Conservation (phyloP, 2,797 vertebrate genomes). For the Coregonus sp. region DNA sequence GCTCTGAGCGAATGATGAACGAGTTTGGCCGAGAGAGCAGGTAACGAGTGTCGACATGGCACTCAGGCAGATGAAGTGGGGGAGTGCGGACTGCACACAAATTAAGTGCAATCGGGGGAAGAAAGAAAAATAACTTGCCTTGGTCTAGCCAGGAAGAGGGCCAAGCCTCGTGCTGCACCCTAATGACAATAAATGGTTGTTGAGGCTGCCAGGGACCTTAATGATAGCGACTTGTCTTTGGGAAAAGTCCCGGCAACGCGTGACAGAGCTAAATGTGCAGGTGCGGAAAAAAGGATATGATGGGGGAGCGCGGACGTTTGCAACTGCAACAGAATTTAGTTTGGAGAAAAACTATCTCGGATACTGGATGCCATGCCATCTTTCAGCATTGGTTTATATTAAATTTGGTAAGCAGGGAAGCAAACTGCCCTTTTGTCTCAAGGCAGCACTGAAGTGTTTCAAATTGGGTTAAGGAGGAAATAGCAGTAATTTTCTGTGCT, state of each 20-base stretch:
- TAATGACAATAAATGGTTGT: slow-evolving; percentile 36
- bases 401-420: slow-evolving; percentile 70
- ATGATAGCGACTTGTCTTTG: slow-evolving; percentile 42
- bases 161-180: not conserved
- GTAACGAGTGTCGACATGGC: slow-evolving; percentile 46
- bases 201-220: slow-evolving; percentile 31
- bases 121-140: slow-evolving; percentile 8
- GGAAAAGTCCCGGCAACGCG: slow-evolving; percentile 33
- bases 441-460: slow-evolving; percentile 74
- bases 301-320: slow-evolving; percentile 39
- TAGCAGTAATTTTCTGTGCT: slow-evolving; percentile 70
- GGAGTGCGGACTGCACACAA: slow-evolving; percentile 36
- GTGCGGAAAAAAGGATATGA: slow-evolving; percentile 49
- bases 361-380: slow-evolving; percentile 57
- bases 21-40: slow-evolving; percentile 35
- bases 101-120: slow-evolving; percentile 36
- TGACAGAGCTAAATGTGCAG: slow-evolving; percentile 40
- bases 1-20: slow-evolving; percentile 45
- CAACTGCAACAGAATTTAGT: slow-evolving; percentile 11
- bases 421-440: slow-evolving; percentile 72
- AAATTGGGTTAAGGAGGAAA: slow-evolving; percentile 81
- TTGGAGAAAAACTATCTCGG: slow-evolving; percentile 50
- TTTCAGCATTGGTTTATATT: slow-evolving; percentile 66
- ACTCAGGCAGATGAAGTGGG: slow-evolving; percentile 39
- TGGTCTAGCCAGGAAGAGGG: slow-evolving; percentile 28